These are phyloP conservation scores for Hoplostethus mediterraneus DNA, from an alignment of 2,797 vertebrate genomes.

Conservation along the genomic window DNA sequence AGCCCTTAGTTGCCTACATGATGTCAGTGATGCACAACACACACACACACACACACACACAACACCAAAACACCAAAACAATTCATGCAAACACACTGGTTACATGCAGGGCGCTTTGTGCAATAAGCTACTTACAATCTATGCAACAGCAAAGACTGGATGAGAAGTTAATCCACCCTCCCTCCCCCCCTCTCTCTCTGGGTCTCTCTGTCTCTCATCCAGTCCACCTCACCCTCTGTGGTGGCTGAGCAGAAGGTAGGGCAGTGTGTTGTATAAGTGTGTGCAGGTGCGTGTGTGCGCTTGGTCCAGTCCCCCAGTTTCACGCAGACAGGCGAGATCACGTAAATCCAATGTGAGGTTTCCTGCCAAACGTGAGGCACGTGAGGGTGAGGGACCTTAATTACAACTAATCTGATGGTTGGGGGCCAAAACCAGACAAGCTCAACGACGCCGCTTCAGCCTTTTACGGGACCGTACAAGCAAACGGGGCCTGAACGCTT, in stretches of 20 bases:
- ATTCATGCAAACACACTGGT: constrained; percentile 73
- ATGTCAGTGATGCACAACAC: constrained; percentile 61
- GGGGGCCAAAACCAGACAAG: neutral
- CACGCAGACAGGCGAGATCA: constrained; percentile 31
- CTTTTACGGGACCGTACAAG: constrained; percentile 11
- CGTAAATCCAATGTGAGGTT: constrained; percentile 6
- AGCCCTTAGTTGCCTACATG: constrained; percentile 65
- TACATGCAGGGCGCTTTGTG: constrained; percentile 79
- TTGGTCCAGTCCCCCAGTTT: neutral
- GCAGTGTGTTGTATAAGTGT: neutral
- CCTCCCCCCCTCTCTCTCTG: constrained; percentile 21
- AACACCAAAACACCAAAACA: constrained; percentile 59
- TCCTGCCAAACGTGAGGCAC: constrained; percentile 43
- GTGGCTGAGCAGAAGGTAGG: neutral
- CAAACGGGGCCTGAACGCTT: constrained; percentile 20
- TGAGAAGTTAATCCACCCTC: constrained; percentile 80
- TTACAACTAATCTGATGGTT: constrained; percentile 65
- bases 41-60: constrained; percentile 1
- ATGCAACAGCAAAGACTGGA: constrained; percentile 82
- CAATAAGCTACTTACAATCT: constrained; percentile 84
- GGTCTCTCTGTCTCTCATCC: neutral
- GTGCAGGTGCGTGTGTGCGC: neutral
- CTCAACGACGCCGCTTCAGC: neutral
- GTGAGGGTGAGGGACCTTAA: constrained; percentile 54
- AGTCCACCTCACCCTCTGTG: constrained; percentile 1